Evolutionary conservation across 2,113 vertebrate genomes (phyloP).

Genomic region (Lates calcarifer): DNA sequence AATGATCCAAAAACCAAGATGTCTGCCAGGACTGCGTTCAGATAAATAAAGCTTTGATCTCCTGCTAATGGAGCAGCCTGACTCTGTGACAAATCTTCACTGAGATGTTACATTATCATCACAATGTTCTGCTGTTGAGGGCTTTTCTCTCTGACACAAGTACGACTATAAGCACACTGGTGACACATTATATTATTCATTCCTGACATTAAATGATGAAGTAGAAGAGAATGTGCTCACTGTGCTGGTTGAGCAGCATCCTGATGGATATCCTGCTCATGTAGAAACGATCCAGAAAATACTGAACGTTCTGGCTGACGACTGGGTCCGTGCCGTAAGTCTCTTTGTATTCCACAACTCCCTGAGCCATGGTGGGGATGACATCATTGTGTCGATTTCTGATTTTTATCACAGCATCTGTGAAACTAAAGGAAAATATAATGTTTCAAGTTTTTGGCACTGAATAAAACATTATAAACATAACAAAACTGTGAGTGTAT

Average conservation of each 20-base stretch:
- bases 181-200: not conserved
- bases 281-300: conserved; percentile 98
- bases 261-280: conserved; percentile 99
- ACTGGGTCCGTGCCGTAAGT: conserved; percentile 94
- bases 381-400: conserved; percentile 98
- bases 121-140: no score
- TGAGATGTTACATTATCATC: no score
- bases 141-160: not conserved
- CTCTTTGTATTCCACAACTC: conserved; percentile 96
- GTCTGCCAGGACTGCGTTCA: no score
- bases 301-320: conserved; percentile 97
- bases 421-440: conserved; percentile 86
- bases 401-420: conserved; percentile 95
- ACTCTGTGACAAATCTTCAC: no score
- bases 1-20: no score
- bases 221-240: conserved; percentile 83
- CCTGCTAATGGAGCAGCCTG: no score
- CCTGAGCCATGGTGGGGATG: conserved; percentile 98
- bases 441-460: not conserved
- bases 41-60: no score
- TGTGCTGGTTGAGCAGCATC: conserved; percentile 99
- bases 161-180: not conserved
- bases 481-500: not conserved
- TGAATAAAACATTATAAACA: not conserved
- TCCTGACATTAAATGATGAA: not conserved